These are phyloP conservation scores for Poicephalus meyeri DNA, from an alignment of 2,113 vertebrate genomes.

Conservation along the genomic window DNA sequence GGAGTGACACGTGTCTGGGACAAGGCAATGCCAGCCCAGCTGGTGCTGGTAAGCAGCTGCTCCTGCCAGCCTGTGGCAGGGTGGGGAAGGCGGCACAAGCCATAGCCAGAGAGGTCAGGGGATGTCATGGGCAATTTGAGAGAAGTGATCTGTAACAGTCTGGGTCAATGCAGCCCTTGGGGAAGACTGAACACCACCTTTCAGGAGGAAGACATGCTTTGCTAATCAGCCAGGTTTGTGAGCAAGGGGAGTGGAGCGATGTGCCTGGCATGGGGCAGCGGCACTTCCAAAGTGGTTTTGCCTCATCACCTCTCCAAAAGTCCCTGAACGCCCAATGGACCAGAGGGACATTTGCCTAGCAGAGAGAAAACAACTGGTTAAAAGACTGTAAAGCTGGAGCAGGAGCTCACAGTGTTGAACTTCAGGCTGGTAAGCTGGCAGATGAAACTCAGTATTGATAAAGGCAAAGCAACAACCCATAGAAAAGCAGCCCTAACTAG, in stretches of 20 bases:
- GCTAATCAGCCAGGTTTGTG: not conserved
- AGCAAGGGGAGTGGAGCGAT: fast-evolving
- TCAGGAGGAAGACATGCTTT: not conserved
- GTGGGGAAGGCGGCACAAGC: not conserved
- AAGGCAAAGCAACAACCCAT: not conserved
- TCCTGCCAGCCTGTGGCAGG: not conserved
- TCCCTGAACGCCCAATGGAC: not conserved
- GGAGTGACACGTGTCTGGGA: fast-evolving
- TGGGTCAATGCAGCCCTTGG: not conserved
- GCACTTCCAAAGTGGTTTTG: not conserved
- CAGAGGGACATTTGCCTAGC: not conserved
- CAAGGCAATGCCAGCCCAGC: not conserved
- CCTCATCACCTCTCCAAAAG: not conserved
- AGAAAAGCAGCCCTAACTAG: not conserved
- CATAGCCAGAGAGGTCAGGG: not conserved
- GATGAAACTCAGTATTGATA: not conserved
- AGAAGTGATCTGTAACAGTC: not conserved
- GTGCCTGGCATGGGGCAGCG: fast-evolving
- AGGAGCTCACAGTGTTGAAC: not conserved
- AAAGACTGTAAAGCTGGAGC: not conserved
- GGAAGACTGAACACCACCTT: not conserved
- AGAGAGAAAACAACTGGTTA: not conserved
- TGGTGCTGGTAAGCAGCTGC: fast-evolving
- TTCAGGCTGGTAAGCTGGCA: not conserved
- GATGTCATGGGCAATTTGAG: not conserved